Evolutionary conservation across 1,140 invertebrate genomes (phyloP).

Genomic region (Papilio helenus): DNA sequence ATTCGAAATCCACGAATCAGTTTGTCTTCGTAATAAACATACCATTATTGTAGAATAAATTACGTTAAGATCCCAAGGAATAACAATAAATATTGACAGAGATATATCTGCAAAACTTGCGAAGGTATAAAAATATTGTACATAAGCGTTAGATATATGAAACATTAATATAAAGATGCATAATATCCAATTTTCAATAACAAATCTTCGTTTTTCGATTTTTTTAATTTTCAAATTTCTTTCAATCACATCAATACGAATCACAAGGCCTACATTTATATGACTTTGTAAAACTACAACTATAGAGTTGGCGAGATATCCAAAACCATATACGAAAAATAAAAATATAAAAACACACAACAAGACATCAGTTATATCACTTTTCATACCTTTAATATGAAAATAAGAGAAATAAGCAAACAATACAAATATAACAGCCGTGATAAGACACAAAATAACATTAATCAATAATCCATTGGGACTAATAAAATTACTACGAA

Average conservation of each 20-base stretch:
- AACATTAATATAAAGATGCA: background rate
- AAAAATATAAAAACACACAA: background rate
- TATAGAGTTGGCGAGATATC: background rate
- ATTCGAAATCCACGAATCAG: background rate
- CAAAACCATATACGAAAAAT: background rate
- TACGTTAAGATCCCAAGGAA: background rate
- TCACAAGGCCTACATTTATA: background rate
- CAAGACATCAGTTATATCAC: background rate
- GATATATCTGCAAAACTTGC: background rate
- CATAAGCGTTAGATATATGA: background rate
- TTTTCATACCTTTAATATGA: background rate
- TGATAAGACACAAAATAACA: background rate
- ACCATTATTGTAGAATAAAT: background rate
- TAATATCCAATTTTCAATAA: background rate
- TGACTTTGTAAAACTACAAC: background rate
- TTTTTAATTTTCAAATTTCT: background rate
- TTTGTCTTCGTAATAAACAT: constrained; percentile 7
- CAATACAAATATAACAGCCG: background rate
- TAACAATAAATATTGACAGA: background rate
- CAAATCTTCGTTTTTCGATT: background rate
- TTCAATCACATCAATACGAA: background rate
- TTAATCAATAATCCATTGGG: background rate
- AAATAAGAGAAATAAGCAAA: background rate
- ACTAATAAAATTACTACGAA: background rate
- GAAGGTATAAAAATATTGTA: background rate